These are phyloP conservation scores for Drosophila sp. DNA, from an alignment of 1,140 invertebrate genomes.

Conservation along the genomic window DNA sequence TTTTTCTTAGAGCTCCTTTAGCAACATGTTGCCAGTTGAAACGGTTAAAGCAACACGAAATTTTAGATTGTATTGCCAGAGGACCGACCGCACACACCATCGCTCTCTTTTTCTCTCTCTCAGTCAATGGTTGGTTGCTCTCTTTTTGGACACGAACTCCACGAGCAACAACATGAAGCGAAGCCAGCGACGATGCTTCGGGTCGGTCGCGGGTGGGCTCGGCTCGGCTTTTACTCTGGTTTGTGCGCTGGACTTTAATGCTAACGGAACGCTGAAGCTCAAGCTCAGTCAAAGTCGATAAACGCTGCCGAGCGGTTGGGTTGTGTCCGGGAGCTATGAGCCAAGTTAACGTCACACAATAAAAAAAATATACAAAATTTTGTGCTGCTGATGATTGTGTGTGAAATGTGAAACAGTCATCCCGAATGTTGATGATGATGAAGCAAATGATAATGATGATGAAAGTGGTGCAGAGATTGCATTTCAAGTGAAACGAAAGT, in stretches of 20 bases:
- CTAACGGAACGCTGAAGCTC: slow-evolving; percentile 24
- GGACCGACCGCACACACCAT: slow-evolving; percentile 13
- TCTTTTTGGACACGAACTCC: too few relatives aligned
- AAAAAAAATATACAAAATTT: not conserved
- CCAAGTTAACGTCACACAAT: slow-evolving; percentile 7
- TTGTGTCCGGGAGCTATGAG: slow-evolving; percentile 43
- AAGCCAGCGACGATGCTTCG: not conserved
- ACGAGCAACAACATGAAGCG: not conserved
- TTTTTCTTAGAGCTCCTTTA: not conserved
- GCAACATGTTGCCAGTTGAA: slow-evolving; percentile 52
- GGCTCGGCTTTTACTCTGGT: slow-evolving; percentile 7
- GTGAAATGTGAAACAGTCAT: slow-evolving; percentile 12
- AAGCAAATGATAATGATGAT: slow-evolving; percentile 21
- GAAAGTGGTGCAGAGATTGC: slow-evolving; percentile 19
- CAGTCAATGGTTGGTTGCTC: not conserved
- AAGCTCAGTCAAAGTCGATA: slow-evolving; percentile 67
- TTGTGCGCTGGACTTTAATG: slow-evolving; percentile 22
- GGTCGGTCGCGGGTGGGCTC: too few relatives aligned
- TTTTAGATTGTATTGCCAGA: slow-evolving; percentile 4
- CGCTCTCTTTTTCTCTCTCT: not conserved
- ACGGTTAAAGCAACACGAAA: slow-evolving; percentile 47
- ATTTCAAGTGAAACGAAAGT: slow-evolving; percentile 48
- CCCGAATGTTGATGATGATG: slow-evolving; percentile 9
- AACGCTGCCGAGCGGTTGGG: slow-evolving; percentile 76
- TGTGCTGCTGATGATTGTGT: slow-evolving; percentile 15